phyloP scores from a whole-genome alignment of 2,113 vertebrate species.

The Apeltes quadracus region DNA sequence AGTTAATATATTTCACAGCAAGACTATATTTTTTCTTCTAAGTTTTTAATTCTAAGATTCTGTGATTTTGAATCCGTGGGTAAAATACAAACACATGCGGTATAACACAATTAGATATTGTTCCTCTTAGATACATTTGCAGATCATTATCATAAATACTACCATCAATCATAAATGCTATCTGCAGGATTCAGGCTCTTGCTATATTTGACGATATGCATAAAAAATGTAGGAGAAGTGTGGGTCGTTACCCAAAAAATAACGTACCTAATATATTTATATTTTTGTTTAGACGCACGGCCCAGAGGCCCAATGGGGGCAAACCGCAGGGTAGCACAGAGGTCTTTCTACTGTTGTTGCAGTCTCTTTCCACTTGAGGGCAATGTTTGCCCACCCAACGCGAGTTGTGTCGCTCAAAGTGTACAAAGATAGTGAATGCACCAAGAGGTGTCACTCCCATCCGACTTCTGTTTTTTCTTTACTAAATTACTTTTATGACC shows the following conservation, averaged over 20 bases:
- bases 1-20: background rate
- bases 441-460: slow-evolving; percentile 1
- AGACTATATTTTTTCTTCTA: background rate
- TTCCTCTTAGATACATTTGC: background rate
- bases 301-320: background rate
- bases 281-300: background rate
- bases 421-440: background rate
- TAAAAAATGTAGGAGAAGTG: background rate
- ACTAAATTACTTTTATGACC: background rate
- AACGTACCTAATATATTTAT: background rate
- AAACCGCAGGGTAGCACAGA: background rate
- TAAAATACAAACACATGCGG: background rate
- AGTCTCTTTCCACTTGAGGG: slow-evolving; percentile 46
- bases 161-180: background rate
- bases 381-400: slow-evolving; percentile 27
- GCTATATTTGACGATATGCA: background rate
- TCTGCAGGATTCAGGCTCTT: background rate
- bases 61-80: background rate
- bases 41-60: background rate
- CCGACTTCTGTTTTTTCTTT: slow-evolving; percentile 4
- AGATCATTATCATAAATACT: background rate
- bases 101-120: background rate
- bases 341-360: background rate
- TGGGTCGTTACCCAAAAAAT: background rate
- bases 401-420: background rate